phyloP scores from a whole-genome alignment of 2,797 vertebrate species.

The Chlorospingus semifuscus region DNA sequence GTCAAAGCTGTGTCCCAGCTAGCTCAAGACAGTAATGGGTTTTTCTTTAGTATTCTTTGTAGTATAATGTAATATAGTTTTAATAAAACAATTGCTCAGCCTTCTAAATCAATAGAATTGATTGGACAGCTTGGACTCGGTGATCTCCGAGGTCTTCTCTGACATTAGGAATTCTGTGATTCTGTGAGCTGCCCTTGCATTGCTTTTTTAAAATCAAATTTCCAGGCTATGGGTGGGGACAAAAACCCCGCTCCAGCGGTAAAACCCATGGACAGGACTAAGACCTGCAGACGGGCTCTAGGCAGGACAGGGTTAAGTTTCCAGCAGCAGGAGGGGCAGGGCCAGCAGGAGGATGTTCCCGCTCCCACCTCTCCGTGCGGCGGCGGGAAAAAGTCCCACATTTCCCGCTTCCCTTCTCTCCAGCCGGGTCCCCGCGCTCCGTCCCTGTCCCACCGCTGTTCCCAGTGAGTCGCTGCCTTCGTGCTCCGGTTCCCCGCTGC shows the following conservation, averaged over 20 bases:
- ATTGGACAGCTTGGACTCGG: not conserved
- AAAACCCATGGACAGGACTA: not conserved
- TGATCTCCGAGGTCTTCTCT: not conserved
- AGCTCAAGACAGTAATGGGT: not conserved
- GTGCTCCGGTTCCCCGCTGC: not conserved
- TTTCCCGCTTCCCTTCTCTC: too few species aligned
- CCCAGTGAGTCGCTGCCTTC: not conserved
- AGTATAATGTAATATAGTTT: not conserved
- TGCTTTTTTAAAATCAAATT: not conserved
- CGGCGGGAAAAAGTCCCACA: not conserved
- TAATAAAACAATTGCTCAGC: not conserved
- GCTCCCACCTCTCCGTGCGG: not conserved
- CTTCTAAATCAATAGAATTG: not conserved
- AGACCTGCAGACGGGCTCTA: not conserved
- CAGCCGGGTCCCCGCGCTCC: accelerated
- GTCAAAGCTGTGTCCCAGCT: not conserved
- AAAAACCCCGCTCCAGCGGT: accelerated
- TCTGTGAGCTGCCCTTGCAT: not conserved
- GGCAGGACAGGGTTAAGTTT: not conserved
- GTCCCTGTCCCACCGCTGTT: not conserved
- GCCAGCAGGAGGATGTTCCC: not conserved
- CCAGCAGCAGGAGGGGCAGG: not conserved
- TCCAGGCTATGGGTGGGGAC: not conserved
- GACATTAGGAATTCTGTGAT: not conserved
- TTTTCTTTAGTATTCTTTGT: not conserved